Percentiles rank a stretch among this genome's conserved stretches.
Evolutionary conservation across 1,140 invertebrate genomes (phyloP).

Genomic region (Physella acuta): DNA sequence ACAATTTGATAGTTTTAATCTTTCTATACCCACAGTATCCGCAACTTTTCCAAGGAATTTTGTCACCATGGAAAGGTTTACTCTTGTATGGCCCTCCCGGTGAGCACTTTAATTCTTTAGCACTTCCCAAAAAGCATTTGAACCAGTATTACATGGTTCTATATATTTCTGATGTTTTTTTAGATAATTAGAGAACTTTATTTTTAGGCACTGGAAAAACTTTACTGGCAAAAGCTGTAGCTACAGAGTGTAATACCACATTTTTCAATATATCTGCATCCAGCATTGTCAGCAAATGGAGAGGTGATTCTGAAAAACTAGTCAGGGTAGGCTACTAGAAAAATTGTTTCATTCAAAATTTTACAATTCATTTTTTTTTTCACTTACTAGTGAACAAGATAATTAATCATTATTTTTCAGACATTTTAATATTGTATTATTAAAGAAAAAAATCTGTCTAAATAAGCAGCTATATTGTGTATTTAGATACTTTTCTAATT

Average conservation of each 20-base stretch:
- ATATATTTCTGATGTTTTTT: not conserved
- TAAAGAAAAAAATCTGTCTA: too few species aligned
- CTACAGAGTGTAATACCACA: slow-evolving; percentile 79
- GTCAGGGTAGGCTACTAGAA: too few species aligned
- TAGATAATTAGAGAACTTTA: too few species aligned
- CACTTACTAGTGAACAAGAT: too few species aligned
- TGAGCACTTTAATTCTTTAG: too few species aligned
- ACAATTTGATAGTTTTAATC: slow-evolving; percentile 4
- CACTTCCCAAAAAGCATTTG: not conserved
- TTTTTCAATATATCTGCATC: slow-evolving; percentile 92
- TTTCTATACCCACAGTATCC: slow-evolving; percentile 67
- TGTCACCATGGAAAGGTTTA: slow-evolving; percentile 82
- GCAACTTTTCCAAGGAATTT: slow-evolving; percentile 75
- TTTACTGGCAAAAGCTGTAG: slow-evolving; percentile 82
- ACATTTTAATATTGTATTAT: too few species aligned
- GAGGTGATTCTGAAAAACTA: slow-evolving; percentile 92
- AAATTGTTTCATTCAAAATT: too few species aligned
- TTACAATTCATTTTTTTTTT: too few species aligned
- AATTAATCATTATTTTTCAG: too few species aligned
- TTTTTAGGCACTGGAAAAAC: slow-evolving; percentile 75
- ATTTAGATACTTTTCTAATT: too few species aligned
- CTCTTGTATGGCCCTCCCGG: slow-evolving; percentile 85
- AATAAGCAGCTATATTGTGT: too few species aligned
- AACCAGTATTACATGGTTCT: not conserved
- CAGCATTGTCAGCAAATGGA: slow-evolving; percentile 87